These are phyloP conservation scores for Sciaenops ocellatus DNA, from an alignment of 2,797 vertebrate genomes.

Conservation along the genomic window DNA sequence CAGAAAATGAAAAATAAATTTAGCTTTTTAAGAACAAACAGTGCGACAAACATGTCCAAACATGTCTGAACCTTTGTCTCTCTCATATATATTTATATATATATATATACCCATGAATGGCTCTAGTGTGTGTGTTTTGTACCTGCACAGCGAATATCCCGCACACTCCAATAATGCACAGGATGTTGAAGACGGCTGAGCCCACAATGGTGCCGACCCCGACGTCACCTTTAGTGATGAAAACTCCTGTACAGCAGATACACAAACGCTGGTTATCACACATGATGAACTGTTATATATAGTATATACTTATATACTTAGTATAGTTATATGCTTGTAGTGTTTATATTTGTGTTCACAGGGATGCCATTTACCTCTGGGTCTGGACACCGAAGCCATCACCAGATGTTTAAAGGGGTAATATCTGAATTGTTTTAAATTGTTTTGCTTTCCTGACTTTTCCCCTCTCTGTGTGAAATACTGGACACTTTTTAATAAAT, in stretches of 20 bases:
- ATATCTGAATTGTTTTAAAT: too few species aligned
- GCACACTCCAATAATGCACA: conserved; percentile 96
- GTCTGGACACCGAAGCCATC: too few species aligned
- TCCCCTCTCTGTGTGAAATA: too few species aligned
- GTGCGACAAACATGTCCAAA: background rate
- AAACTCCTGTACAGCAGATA: conserved; percentile 88
- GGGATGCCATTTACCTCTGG: too few species aligned
- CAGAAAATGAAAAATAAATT: background rate
- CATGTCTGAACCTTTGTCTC: background rate
- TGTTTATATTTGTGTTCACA: too few species aligned
- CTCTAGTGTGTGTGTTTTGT: background rate
- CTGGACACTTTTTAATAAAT: too few species aligned
- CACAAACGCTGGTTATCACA: background rate
- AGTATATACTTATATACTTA: too few species aligned
- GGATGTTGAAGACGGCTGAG: conserved; percentile 97
- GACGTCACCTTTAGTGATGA: conserved; percentile 97
- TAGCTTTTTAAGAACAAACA: background rate
- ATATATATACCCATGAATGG: background rate
- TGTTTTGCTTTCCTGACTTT: too few species aligned
- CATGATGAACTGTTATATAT: too few species aligned
- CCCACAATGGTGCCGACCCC: conserved; percentile 98
- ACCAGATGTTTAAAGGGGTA: too few species aligned
- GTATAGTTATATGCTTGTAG: too few species aligned
- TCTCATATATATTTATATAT: background rate
- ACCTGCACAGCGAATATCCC: conserved; percentile 95